Evolutionary conservation across 2,888 invertebrate genomes (phyloP).

Genomic region (Belgica antarctica): DNA sequence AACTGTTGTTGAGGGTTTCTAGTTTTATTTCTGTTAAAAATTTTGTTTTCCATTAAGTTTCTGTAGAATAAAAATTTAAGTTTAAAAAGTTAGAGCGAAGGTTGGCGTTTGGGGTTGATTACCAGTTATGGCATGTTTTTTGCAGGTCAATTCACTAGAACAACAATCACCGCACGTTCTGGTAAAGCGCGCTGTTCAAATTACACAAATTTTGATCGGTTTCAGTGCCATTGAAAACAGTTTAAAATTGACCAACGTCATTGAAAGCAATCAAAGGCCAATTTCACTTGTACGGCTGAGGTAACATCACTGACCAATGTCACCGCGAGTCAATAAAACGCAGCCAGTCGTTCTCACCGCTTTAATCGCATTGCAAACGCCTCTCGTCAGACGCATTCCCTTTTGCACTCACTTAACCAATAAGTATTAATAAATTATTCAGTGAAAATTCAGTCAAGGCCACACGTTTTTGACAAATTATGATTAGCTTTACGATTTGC

Average conservation of each 20-base stretch:
- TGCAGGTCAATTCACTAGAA: no score
- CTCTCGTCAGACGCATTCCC: not conserved
- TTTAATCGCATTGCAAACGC: not conserved
- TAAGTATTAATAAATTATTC: slow-evolving; percentile 34
- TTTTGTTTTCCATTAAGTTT: not conserved
- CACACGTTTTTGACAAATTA: slow-evolving; percentile 38
- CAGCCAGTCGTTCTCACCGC: no score
- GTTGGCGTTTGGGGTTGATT: no score
- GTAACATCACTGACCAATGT: no score
- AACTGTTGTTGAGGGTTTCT: not conserved
- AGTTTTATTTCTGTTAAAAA: slow-evolving; percentile 1
- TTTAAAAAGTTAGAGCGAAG: not conserved
- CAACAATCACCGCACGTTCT: no score
- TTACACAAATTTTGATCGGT: no score
- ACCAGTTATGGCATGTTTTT: not conserved
- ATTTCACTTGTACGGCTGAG: no score
- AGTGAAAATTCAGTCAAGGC: slow-evolving; percentile 38
- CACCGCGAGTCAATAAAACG: no score
- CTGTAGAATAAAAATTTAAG: not conserved
- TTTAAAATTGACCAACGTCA: no score
- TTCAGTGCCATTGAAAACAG: no score
- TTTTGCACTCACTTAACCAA: not conserved
- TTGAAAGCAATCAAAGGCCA: no score
- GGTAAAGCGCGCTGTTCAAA: no score
- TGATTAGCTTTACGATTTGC: slow-evolving; percentile 30